Evolutionary conservation across 2,113 vertebrate species (phyloP), one percentile per base, ranked within the genome.

Genomic region (Pionites leucogaster): DNA sequence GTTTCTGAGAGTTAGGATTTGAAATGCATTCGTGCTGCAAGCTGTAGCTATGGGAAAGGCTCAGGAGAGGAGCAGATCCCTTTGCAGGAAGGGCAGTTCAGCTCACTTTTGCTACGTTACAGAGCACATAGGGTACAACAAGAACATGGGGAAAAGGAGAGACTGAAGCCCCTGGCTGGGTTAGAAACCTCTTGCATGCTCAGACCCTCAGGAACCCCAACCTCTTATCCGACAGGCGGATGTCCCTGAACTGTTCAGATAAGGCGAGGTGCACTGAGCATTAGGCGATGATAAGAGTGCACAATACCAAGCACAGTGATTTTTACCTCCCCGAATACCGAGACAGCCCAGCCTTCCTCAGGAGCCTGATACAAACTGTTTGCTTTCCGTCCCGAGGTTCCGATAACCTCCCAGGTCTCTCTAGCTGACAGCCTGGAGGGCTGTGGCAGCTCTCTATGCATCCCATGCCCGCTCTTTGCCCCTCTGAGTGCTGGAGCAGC

Each of bases 341-440:
- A 71, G 60, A 53, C 88, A 79, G 90, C 93, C 79, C 90, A 88
- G 33, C 93, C 77, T 84, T 84, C 64, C 94, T 46, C 64, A 55
- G 86, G 49, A 92, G 69, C 81, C 76, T 3, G 28, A 9, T 8
- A 67, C 74, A 87, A 65, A 65, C 74, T 91, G 80, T 94, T 94
- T 95, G 92, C 80, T 93, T 69, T 93, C 47, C 0, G 0, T 86
- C 88, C 80, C 0, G 1, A 46, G 62, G 49, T 57, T 84, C 69
- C 0, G 22, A 83, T 86, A 83, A 90, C 60, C 71, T 92, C 18
- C 33, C 27, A 2, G n/a, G 24, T 80, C 46, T 53, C 63, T 49
- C 53, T 6, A 41, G 49, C 70, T 15, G 46, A 31, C 81, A 72
- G 63, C 52, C 72, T 28, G 69, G 69, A 62, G 35, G 75, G 14